Conservation (phyloP, 2,797 vertebrate genomes). For the Microctenopoma stevenorrisi region DNA sequence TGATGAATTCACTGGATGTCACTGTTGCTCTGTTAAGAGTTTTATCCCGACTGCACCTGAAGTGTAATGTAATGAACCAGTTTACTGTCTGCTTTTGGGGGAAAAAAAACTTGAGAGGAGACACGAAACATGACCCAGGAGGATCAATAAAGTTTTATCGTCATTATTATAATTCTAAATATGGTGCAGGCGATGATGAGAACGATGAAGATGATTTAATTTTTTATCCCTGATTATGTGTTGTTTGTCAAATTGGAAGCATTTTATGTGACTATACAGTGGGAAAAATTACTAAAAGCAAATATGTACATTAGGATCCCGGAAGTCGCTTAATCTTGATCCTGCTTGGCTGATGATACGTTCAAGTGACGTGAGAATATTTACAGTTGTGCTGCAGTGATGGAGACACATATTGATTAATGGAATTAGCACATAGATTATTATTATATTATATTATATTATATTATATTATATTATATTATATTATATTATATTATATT, state of each 20-base stretch:
- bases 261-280: background rate
- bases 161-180: background rate
- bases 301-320: conserved; percentile 64
- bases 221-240: background rate
- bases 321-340: conserved; percentile 70
- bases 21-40: conserved; percentile 13
- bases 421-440: no score
- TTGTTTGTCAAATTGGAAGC: background rate
- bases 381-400: rapidly evolving
- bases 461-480: no score
- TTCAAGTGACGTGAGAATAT: conserved; percentile 12
- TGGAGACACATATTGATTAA: no score
- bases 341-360: conserved; percentile 57
- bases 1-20: conserved; percentile 20
- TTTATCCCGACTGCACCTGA: conserved; percentile 14
- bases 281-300: conserved; percentile 1
- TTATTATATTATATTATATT: no score
- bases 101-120: no score
- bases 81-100: background rate
- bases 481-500: no score
- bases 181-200: background rate
- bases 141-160: no score
- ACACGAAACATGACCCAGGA: no score
- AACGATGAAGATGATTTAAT: background rate
- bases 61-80: background rate